Percentiles rank a stretch among this genome's conserved stretches.
Evolutionary conservation across 2,113 vertebrate genomes (phyloP).

Genomic region (Columba janthina): DNA sequence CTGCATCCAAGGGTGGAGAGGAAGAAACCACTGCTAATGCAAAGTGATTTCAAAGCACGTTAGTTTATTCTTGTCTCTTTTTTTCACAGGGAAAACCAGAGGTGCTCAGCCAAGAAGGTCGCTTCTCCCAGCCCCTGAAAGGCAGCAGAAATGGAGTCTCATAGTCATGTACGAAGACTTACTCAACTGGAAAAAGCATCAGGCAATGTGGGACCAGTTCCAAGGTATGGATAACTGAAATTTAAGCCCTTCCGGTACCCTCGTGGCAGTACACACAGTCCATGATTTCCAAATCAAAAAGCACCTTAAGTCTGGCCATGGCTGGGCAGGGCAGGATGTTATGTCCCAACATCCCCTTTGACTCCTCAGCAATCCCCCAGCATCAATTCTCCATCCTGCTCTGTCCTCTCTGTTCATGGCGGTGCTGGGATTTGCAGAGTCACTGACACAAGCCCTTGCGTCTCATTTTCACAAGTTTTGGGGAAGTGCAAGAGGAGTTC

Average conservation of each 20-base stretch:
- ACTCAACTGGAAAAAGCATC: not conserved
- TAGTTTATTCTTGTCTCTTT: not conserved
- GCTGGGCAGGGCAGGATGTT: not conserved
- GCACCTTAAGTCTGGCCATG: not conserved
- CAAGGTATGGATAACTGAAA: not conserved
- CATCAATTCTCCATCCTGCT: not conserved
- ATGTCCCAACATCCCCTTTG: not conserved
- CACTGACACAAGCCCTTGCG: not conserved
- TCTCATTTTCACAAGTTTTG: not conserved
- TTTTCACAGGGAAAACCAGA: not conserved
- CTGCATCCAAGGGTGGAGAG: not conserved
- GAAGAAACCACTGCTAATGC: accelerated
- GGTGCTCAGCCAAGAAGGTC: not conserved
- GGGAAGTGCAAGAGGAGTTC: not conserved
- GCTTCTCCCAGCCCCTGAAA: not conserved
- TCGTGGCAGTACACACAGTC: not conserved
- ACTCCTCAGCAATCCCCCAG: not conserved
- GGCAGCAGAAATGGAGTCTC: not conserved
- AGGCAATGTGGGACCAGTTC: not conserved
- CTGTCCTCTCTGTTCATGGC: not conserved
- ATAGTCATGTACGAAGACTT: not conserved
- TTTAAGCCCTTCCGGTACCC: not conserved
- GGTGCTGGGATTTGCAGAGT: not conserved
- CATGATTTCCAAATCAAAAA: not conserved
- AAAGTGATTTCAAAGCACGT: not conserved